Percentiles rank a stretch among this genome's conserved stretches.
Conservation (phyloP, 1,140 invertebrate species). For the Leptopilina clavipes region DNA sequence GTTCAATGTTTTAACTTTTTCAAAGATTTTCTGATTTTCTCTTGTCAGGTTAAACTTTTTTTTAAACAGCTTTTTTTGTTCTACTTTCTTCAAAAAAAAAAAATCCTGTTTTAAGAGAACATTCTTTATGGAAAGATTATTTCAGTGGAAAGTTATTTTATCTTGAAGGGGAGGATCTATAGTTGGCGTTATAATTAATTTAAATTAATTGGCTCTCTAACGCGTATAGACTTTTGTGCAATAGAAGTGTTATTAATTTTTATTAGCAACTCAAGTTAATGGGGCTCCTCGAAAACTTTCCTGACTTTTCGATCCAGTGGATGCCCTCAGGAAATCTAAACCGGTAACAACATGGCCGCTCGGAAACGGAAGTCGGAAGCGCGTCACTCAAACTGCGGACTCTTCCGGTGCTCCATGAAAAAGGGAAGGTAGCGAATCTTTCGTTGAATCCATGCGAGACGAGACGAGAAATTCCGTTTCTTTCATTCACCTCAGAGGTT, state of each 20-base stretch:
- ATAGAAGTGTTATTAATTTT: slow-evolving; percentile 22
- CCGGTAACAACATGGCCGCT: slow-evolving; percentile 75
- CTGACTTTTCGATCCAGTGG: slow-evolving; percentile 45
- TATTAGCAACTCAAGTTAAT: slow-evolving; percentile 42
- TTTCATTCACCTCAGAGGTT: slow-evolving; percentile 22
- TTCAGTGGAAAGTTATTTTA: too few relatives aligned
- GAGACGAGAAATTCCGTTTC: slow-evolving; percentile 47
- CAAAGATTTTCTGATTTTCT: too few relatives aligned
- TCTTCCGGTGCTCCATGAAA: slow-evolving; percentile 70
- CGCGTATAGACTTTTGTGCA: background rate
- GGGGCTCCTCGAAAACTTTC: slow-evolving; percentile 31
- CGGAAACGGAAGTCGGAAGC: slow-evolving; percentile 75
- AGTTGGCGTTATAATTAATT: background rate
- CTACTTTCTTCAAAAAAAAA: too few relatives aligned
- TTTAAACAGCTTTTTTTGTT: too few relatives aligned
- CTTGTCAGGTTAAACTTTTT: too few relatives aligned
- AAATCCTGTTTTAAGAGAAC: too few relatives aligned
- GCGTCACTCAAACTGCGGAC: slow-evolving; percentile 73
- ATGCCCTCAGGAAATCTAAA: slow-evolving; percentile 71
- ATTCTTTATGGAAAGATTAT: too few relatives aligned
- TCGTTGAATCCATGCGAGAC: slow-evolving; percentile 41
- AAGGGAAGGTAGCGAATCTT: slow-evolving; percentile 56
- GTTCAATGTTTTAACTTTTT: too few relatives aligned
- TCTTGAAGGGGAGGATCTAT: too few relatives aligned
- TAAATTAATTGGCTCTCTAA: background rate